Conservation (phyloP, 2,113 vertebrate species). For the Rhabdornis inornatus region DNA sequence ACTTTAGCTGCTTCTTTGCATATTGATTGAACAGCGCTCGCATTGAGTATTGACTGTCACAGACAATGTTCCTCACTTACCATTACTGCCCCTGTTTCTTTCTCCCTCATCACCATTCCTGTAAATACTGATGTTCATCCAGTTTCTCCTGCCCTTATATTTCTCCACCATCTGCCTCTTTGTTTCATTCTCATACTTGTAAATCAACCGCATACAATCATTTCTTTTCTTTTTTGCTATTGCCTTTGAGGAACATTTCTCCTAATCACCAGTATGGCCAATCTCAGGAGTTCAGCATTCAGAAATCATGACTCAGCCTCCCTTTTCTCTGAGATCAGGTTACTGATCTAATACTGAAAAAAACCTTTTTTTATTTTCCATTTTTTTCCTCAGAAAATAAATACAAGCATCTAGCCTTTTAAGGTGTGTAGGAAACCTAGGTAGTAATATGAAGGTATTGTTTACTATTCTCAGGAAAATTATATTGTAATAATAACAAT, state of each 20-base stretch:
- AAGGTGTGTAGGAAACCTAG: background rate
- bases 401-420: background rate
- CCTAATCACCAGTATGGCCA: background rate
- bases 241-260: background rate
- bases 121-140: background rate
- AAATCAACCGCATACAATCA: background rate
- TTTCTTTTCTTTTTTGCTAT: background rate
- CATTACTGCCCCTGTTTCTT: slow-evolving; percentile 4
- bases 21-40: slow-evolving; percentile 26
- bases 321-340: background rate
- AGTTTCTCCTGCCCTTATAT: background rate
- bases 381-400: background rate
- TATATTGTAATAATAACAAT: background rate
- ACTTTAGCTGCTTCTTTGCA: slow-evolving; percentile 38
- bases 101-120: background rate
- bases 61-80: slow-evolving; percentile 42
- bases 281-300: background rate
- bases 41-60: slow-evolving; percentile 31
- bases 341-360: background rate
- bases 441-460: background rate
- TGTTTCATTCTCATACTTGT: background rate
- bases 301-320: background rate
- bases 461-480: background rate
- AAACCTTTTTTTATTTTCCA: background rate
- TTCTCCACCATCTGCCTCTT: slow-evolving; percentile 28